Conservation (phyloP, 2,113 vertebrate species). For the Lagopus muta region DNA sequence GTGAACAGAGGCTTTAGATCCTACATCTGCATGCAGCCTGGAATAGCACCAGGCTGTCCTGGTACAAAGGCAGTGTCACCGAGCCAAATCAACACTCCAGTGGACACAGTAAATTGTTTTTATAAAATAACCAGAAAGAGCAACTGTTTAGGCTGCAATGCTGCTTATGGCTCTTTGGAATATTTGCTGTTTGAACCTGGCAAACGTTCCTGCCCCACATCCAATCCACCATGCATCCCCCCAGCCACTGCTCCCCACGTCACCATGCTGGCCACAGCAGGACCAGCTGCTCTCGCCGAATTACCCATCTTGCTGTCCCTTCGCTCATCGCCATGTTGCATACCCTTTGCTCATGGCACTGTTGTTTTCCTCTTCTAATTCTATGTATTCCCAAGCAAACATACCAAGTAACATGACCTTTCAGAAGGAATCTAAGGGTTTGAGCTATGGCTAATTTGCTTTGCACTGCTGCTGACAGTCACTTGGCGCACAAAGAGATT, state of each 20-base stretch:
- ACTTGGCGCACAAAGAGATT: not conserved
- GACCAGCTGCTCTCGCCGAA: not conserved
- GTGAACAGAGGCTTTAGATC: not conserved
- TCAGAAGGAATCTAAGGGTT: not conserved
- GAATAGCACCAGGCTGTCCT: not conserved
- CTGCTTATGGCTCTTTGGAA: not conserved
- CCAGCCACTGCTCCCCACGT: rapidly evolving
- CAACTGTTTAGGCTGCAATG: conserved; percentile 16
- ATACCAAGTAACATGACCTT: not conserved
- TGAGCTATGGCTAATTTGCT: not conserved
- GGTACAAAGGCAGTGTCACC: not conserved
- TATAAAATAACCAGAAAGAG: conserved; percentile 17
- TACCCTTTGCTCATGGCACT: not conserved
- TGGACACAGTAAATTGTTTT: not conserved
- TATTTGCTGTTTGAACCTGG: not conserved
- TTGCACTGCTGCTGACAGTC: not conserved
- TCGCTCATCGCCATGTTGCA: not conserved
- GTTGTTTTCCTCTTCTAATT: not conserved
- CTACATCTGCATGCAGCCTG: rapidly evolving
- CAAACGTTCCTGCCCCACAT: not conserved
- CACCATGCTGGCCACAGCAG: not conserved
- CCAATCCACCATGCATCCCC: not conserved
- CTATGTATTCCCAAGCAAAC: not conserved
- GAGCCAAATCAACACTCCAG: not conserved
- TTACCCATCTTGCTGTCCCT: not conserved